Evolutionary conservation across 1,140 invertebrate species (phyloP).

Genomic region (Pristionchus pacificus): DNA sequence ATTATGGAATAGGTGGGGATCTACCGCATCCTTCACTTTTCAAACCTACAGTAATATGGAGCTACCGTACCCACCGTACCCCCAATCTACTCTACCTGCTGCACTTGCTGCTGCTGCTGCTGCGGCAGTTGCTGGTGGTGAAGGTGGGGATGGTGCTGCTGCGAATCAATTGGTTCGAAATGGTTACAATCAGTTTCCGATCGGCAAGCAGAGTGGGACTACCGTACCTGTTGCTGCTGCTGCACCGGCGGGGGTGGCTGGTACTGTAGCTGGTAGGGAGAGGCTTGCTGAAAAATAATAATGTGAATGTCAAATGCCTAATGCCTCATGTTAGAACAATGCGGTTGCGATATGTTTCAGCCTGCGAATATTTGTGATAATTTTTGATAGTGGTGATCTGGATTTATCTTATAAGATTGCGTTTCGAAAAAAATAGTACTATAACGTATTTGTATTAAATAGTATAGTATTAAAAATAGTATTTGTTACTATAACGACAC

Average conservation of each 20-base stretch:
- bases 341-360: too few species aligned
- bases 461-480: too few species aligned
- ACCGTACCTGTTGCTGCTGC: conserved; percentile 17
- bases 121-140: conserved; percentile 37
- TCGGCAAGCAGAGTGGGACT: too few species aligned
- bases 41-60: conserved; percentile 24
- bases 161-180: too few species aligned
- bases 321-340: not conserved
- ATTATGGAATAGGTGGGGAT: conserved; percentile 24
- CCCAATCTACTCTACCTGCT: not conserved
- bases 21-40: conserved; percentile 26
- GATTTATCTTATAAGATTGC: too few species aligned
- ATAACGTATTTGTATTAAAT: too few species aligned
- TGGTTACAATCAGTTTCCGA: too few species aligned
- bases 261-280: conserved; percentile 28
- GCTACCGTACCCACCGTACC: not conserved
- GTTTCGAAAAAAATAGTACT: too few species aligned
- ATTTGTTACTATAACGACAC: too few species aligned
- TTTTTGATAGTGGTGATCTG: too few species aligned
- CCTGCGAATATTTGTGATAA: too few species aligned
- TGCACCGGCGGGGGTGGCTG: conserved; percentile 26
- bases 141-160: conserved; percentile 22
- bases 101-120: conserved; percentile 22
- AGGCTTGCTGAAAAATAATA: conserved; percentile 13
- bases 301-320: not conserved